Conservation (phyloP, 2,113 vertebrate genomes). For the Micronycteris hirsuta region DNA sequence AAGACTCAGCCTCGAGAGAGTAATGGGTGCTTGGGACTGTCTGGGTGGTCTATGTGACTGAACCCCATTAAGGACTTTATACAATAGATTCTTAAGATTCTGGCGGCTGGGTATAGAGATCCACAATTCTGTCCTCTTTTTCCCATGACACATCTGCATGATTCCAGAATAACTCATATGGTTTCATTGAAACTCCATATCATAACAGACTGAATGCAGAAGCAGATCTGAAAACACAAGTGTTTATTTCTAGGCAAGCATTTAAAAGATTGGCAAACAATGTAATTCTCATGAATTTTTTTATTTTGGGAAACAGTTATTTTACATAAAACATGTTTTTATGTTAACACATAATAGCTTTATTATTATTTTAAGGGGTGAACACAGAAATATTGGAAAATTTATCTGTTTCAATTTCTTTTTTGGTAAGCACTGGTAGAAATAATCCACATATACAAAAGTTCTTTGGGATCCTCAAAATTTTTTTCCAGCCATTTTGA, state of each 20-base stretch:
- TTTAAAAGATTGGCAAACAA: background rate
- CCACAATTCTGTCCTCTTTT: background rate
- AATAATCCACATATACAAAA: background rate
- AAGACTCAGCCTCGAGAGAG: background rate
- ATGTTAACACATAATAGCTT: background rate
- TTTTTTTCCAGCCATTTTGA: background rate
- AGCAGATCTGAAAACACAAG: background rate
- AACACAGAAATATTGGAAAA: background rate
- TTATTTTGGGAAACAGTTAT: background rate
- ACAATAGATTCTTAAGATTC: background rate
- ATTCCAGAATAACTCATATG: background rate
- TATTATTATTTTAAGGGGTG: background rate
- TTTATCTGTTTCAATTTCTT: conserved; percentile 3
- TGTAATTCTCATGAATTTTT: background rate
- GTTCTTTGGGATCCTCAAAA: background rate
- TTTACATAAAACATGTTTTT: background rate
- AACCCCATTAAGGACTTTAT: background rate
- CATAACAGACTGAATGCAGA: background rate
- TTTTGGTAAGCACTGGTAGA: background rate
- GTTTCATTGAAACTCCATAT: background rate
- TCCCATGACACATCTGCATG: background rate
- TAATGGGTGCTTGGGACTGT: background rate
- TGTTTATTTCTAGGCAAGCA: background rate
- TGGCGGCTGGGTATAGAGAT: background rate
- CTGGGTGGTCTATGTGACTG: background rate